Percentiles rank a stretch among this genome's conserved stretches.
Conservation (phyloP, 2,797 vertebrate species). For the Paguma larvata region DNA sequence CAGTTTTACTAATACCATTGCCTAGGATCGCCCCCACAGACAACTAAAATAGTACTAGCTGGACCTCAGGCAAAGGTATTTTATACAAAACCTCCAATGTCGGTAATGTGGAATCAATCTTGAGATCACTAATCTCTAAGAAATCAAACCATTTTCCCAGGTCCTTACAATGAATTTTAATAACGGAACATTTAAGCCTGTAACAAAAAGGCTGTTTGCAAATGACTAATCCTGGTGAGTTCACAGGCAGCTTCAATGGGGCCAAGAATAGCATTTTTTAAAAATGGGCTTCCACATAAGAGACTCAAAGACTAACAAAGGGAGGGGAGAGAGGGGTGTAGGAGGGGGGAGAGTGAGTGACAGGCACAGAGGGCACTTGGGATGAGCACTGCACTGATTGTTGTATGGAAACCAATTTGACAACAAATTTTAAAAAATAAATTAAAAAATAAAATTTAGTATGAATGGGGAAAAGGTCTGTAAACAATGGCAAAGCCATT, state of each 20-base stretch:
- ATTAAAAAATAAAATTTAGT: too few relatives aligned
- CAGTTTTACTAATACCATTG: background rate
- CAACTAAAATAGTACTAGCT: background rate
- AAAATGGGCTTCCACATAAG: background rate
- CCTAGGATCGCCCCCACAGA: background rate
- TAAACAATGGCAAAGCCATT: too few relatives aligned
- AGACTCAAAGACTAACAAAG: too few relatives aligned
- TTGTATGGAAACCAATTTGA: too few relatives aligned
- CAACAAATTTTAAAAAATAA: too few relatives aligned
- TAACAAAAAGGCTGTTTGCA: background rate
- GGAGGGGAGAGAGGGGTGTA: too few relatives aligned
- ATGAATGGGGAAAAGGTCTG: too few relatives aligned
- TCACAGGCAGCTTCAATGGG: background rate
- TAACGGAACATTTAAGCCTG: background rate
- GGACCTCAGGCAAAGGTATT: background rate
- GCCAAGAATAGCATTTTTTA: background rate
- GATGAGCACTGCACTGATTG: too few relatives aligned
- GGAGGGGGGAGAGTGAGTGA: too few relatives aligned
- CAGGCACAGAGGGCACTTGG: too few relatives aligned
- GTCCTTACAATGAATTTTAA: background rate
- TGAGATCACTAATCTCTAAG: background rate
- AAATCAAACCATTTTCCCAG: background rate
- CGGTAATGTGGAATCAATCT: background rate
- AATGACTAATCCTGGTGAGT: background rate
- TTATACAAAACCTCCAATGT: background rate